Evolutionary conservation across 2,888 invertebrate genomes (phyloP).

Genomic region (Platycheirus albimanus): DNA sequence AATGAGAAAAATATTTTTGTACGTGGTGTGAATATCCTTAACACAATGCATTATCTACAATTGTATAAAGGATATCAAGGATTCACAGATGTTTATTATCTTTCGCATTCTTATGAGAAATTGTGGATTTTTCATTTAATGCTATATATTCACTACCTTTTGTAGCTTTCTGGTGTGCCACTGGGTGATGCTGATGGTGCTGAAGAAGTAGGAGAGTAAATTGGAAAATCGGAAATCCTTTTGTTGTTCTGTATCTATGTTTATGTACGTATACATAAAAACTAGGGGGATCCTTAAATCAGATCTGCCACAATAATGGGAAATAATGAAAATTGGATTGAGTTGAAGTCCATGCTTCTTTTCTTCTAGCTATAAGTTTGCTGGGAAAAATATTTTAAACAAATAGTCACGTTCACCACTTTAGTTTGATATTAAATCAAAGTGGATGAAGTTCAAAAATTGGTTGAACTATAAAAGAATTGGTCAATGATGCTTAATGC

Average conservation of each 20-base stretch:
- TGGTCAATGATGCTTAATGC: no score
- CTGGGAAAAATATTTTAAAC: neutral
- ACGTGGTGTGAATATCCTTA: slow-evolving; percentile 61
- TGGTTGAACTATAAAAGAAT: no score
- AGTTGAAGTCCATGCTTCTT: neutral
- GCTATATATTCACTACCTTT: neutral
- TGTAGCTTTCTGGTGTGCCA: no score
- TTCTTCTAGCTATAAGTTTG: neutral
- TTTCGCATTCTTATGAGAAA: slow-evolving; percentile 46
- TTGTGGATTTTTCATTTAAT: slow-evolving; percentile 27
- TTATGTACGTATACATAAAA: neutral
- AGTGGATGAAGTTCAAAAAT: neutral
- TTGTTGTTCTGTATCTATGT: slow-evolving; percentile 16
- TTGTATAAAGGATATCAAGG: slow-evolving; percentile 38
- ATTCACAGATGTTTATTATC: slow-evolving; percentile 64
- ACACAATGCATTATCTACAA: slow-evolving; percentile 40
- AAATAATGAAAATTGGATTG: slow-evolving; percentile 64
- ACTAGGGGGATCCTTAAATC: slow-evolving; percentile 48
- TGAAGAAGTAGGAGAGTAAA: neutral
- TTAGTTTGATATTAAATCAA: neutral
- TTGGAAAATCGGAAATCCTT: slow-evolving; percentile 56
- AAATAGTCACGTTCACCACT: neutral
- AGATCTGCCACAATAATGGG: slow-evolving; percentile 42
- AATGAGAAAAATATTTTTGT: slow-evolving; percentile 41
- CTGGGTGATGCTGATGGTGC: neutral